Conservation (phyloP, 37 sponge, comb jelly and placozoan genomes). For the Bolinopsis microptera region DNA sequence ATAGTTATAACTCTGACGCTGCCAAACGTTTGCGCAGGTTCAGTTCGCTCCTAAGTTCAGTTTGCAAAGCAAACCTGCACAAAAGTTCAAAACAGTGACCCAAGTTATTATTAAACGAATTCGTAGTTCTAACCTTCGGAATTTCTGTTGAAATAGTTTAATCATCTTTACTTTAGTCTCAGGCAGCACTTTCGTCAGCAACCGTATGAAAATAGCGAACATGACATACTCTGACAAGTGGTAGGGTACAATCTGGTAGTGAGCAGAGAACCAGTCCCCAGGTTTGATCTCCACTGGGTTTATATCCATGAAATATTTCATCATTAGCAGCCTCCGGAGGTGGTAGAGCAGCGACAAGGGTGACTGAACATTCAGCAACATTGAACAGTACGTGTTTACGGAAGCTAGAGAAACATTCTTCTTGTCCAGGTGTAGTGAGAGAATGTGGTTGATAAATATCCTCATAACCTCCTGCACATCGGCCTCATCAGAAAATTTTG, state of each 20-base stretch:
- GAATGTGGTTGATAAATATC: background rate
- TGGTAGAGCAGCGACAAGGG: background rate
- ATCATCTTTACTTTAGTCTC: background rate
- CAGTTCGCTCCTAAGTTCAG: no score
- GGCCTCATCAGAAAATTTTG: background rate
- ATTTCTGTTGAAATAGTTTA: background rate
- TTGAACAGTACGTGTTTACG: background rate
- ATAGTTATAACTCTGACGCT: no score
- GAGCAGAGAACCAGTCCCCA: background rate
- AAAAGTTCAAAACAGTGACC: no score
- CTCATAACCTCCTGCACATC: background rate
- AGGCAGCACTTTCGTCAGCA: background rate
- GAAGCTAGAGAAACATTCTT: background rate
- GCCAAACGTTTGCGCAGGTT: no score
- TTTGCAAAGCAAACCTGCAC: no score
- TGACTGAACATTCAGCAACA: background rate
- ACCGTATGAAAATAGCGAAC: background rate
- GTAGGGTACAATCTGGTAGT: background rate
- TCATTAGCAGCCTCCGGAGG: background rate
- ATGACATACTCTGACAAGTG: slow-evolving; percentile 31
- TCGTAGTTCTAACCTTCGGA: background rate
- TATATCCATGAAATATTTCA: slow-evolving; percentile 16
- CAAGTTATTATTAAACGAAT: no score
- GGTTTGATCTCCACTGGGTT: slow-evolving; percentile 3
- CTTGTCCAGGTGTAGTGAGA: background rate